Evolutionary conservation across 2,797 vertebrate species (phyloP).

Genomic region (Pantherophis vulpinus): DNA sequence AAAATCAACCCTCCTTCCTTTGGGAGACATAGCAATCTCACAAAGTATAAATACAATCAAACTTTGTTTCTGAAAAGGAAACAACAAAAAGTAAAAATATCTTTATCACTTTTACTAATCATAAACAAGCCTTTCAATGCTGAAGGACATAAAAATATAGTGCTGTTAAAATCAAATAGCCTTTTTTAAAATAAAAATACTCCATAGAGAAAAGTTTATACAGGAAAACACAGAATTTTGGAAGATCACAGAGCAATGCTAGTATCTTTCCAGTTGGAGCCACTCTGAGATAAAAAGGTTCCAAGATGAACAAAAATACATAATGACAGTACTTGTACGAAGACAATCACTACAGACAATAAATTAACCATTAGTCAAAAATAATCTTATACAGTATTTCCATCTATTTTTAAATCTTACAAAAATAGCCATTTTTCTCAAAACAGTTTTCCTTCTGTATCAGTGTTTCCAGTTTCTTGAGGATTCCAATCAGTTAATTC

Average conservation of each 20-base stretch:
- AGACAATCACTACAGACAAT: background rate
- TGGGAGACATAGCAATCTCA: background rate
- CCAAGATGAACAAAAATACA: background rate
- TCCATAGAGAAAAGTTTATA: background rate
- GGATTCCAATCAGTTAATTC: background rate
- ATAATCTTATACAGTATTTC: background rate
- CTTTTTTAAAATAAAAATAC: background rate
- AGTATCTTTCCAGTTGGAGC: background rate
- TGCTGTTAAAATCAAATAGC: background rate
- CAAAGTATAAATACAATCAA: background rate
- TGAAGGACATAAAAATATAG: background rate
- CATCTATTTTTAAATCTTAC: background rate
- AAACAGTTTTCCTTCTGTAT: background rate
- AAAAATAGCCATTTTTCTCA: background rate
- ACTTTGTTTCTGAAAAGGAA: background rate
- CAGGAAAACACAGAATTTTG: background rate
- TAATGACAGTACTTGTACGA: background rate
- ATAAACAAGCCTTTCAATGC: background rate
- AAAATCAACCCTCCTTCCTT: background rate
- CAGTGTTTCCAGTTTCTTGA: background rate
- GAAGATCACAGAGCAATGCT: background rate
- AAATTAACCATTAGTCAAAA: background rate
- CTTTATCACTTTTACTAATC: background rate
- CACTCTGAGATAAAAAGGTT: background rate
- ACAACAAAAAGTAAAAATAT: background rate